Evolutionary conservation across 2,113 vertebrate species (phyloP), one percentile per base, ranked within the genome.

Genomic region (Phalacrocorax pelagicus): DNA sequence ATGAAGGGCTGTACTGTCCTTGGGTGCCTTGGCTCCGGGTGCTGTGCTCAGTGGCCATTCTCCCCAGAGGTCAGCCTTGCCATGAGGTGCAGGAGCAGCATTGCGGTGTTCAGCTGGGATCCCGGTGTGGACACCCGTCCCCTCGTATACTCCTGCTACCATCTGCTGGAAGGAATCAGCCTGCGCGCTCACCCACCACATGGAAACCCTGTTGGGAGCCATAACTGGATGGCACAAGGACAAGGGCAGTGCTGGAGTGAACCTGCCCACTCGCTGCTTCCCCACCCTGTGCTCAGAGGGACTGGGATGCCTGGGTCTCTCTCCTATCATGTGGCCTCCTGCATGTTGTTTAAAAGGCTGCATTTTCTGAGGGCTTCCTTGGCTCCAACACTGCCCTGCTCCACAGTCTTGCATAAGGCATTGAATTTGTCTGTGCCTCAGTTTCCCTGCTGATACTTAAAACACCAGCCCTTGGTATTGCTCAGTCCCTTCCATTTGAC

Each of bases 151-250:
- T 62, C 84, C 94, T 97, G 94, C 97, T 94, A 94, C 96, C 94
- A 94, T 79, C 96, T 97, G 66, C 93, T 96, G 95, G 96, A 97
- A 95, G 81, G 97, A 97, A 96, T 97, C 57, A 72, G 91, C 34
- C 88, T 93, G 73, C 29, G 54, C 81, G 2, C 63, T 65, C 8
- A 8, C n/a, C 67, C 2, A 2, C 81, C 20, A 6, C 15, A 8
- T 2, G 24, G 51, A 67, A 88, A 63, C n/a, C 46, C 52, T 32
- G 2, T 22, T 81, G 83, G 87, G 72, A 95, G 20, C 32, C 65
- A 26, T 74, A 42, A 55, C 0, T 1, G n/a, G 49, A 54, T 11
- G 1, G 40, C 23, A 13, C 36, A n/a, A 69, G 24, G 26, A 69
- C 0, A 0, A 38, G 23, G 24, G 10, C 18, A 65, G 3, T 1